These are phyloP conservation scores for Porites rus DNA, from an alignment of 92 coral and sea anemone genomes.

Conservation along the genomic window DNA sequence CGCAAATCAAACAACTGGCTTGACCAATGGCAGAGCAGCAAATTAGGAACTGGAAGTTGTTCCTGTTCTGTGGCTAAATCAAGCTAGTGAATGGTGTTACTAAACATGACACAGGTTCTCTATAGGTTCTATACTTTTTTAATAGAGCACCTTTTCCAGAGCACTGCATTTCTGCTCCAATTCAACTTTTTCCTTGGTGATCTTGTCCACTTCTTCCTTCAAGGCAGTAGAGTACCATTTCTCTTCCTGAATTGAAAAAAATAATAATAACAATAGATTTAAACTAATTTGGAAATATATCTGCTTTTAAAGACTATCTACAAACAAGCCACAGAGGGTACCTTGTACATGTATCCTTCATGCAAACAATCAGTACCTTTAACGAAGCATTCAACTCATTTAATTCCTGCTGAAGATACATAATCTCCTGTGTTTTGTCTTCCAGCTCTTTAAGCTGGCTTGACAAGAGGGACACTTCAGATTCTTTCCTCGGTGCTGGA, in stretches of 20 bases:
- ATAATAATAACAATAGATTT: too few species aligned
- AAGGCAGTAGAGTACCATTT: conserved; percentile 97
- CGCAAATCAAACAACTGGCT: too few species aligned
- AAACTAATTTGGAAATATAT: too few species aligned
- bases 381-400: conserved; percentile 93
- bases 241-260: conserved; percentile 74
- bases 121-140: not conserved
- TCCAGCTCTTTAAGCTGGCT: conserved; percentile 91
- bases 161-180: conserved; percentile 58
- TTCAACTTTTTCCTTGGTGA: conserved; percentile 83
- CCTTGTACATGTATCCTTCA: too few species aligned
- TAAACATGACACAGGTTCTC: not conserved
- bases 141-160: conserved; percentile 75
- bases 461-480: conserved; percentile 88
- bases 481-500: conserved; percentile 70
- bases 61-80: too few species aligned
- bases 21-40: too few species aligned
- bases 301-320: not conserved
- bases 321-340: too few species aligned
- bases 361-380: conserved; percentile 66
- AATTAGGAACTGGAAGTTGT: too few species aligned
- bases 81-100: not conserved
- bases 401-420: conserved; percentile 90
- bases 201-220: conserved; percentile 96
- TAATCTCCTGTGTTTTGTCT: conserved; percentile 85